A percentile compares a stretch with the other conserved stretches of the same genome.
Evolutionary conservation across 2,113 vertebrate species (phyloP).

Genomic region (Telmatochromis sp.): DNA sequence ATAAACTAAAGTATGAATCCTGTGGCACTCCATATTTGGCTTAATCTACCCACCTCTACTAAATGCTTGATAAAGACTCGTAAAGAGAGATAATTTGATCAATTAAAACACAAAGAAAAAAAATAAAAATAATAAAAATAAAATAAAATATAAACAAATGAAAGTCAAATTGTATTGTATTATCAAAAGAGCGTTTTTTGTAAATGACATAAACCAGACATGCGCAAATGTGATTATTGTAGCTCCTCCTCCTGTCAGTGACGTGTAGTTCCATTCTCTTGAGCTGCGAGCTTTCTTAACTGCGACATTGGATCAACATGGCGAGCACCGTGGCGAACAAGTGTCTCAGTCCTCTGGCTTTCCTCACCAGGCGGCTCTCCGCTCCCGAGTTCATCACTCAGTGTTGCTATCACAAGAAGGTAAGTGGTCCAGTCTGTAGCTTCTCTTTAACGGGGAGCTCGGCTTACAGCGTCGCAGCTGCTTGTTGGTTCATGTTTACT

Average conservation of each 20-base stretch:
- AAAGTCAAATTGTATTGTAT: neutral
- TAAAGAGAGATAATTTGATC: neutral
- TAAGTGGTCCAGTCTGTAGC: neutral
- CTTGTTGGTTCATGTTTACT: slow-evolving; percentile 4
- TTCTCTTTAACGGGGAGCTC: neutral
- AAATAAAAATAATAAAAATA: neutral
- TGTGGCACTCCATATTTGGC: neutral
- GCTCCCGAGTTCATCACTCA: slow-evolving; percentile 47
- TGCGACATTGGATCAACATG: slow-evolving; percentile 59
- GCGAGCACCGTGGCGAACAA: slow-evolving; percentile 36
- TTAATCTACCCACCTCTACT: neutral
- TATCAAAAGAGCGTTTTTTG: neutral
- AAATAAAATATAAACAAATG: neutral
- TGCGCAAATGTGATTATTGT: neutral
- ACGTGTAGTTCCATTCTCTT: neutral
- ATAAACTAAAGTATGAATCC: neutral
- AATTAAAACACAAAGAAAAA: neutral
- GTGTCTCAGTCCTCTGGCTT: slow-evolving; percentile 47
- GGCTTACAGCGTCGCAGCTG: neutral
- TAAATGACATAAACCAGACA: neutral
- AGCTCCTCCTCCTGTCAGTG: neutral
- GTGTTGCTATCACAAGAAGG: slow-evolving; percentile 69
- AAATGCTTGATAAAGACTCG: neutral
- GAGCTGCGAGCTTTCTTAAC: neutral
- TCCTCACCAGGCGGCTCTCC: slow-evolving; percentile 53